Percentiles rank a stretch among this genome's conserved stretches.
Conservation (phyloP, 2,797 vertebrate species). For the Pagetopsis macropterus region DNA sequence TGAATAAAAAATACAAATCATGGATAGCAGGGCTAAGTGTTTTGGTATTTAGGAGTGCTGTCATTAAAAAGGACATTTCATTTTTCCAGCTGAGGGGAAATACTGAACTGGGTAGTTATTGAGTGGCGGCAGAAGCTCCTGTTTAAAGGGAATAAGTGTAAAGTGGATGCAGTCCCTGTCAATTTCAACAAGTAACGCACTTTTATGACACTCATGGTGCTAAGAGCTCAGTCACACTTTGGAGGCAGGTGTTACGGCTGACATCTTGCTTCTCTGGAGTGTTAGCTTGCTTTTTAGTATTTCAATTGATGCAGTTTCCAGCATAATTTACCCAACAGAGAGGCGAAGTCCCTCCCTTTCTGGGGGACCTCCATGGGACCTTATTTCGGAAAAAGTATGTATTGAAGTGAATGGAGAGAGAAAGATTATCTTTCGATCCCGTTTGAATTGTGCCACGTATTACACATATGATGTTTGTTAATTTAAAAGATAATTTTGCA, state of each 20-base stretch:
- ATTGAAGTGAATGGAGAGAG: no score
- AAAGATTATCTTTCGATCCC: no score
- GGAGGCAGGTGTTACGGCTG: neutral
- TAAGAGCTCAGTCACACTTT: slow-evolving; percentile 2
- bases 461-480: no score
- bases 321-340: no score
- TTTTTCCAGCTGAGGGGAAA: neutral
- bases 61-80: neutral
- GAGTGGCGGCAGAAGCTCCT: neutral
- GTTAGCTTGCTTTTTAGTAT: neutral
- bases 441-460: no score
- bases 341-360: no score
- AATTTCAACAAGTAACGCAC: neutral
- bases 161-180: neutral
- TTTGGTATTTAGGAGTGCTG: neutral
- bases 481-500: no score
- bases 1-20: neutral
- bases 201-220: neutral
- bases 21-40: neutral
- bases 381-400: no score
- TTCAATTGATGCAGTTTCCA: neutral
- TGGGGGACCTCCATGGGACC: no score
- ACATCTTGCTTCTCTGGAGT: neutral
- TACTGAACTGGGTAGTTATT: neutral
- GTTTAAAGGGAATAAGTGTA: neutral